These are phyloP conservation scores for Gobiocypris rarus DNA, from an alignment of 2,113 vertebrate species.

Conservation along the genomic window DNA sequence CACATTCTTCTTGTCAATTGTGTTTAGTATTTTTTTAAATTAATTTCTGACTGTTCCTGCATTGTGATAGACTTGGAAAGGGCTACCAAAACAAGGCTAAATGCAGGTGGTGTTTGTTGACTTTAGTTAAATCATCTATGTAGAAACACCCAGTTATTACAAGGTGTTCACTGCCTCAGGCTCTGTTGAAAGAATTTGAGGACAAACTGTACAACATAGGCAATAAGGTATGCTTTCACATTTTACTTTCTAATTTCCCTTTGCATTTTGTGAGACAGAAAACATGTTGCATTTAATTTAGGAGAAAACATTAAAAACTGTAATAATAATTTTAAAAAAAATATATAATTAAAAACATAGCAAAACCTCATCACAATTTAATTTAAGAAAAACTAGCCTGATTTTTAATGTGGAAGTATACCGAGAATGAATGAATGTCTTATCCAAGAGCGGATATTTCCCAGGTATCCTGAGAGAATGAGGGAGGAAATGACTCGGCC, in stretches of 20 bases:
- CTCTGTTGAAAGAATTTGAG: background rate
- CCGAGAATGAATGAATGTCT: background rate
- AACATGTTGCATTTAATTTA: background rate
- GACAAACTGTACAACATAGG: background rate
- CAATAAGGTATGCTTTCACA: background rate
- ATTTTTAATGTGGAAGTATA: background rate
- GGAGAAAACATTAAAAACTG: background rate
- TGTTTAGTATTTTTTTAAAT: background rate
- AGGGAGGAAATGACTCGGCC: constrained; percentile 37
- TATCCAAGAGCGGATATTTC: constrained; percentile 20
- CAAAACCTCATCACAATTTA: background rate
- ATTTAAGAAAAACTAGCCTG: background rate
- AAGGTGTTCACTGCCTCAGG: background rate
- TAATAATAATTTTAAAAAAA: too few species aligned
- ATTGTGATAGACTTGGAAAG: background rate
- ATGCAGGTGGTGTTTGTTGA: constrained; percentile 35
- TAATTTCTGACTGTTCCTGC: background rate
- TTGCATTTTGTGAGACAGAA: background rate
- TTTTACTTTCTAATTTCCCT: background rate
- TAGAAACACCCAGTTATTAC: constrained; percentile 27
- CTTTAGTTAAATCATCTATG: constrained; percentile 11
- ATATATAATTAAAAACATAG: too few species aligned
- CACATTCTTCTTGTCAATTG: background rate
- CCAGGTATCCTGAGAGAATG: constrained; percentile 43
- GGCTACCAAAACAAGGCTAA: constrained; percentile 17